Evolutionary conservation across 2,113 vertebrate species (phyloP), one percentile per base, ranked within the genome.

Genomic region (Varanus salvator): DNA sequence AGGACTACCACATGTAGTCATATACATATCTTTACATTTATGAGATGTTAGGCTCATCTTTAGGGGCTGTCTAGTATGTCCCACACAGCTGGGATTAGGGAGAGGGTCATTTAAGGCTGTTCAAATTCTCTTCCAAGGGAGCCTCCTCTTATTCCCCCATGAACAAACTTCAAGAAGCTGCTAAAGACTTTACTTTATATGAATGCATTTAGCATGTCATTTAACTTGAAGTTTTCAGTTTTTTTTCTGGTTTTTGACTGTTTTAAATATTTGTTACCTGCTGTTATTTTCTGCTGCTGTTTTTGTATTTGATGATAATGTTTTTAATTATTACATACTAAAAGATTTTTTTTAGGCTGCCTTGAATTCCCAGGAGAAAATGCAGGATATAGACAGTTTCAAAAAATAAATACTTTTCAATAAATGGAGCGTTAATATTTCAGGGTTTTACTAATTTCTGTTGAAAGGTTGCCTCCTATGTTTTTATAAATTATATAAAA

Each of bases 381-480:
- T 50, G 60, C 60, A 64, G 60, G 60, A 0, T 54, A 85, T 52
- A 54, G 8, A 31, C 31, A n/a, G 11, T 54, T 72, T 52, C 19
- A 85, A 85, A 11, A 85, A 21, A 54, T 11, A 31, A 72, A 3
- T 19, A 21, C 17, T 14, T 64, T 64, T 64, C 17, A 84, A 27
- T 77, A 44, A 77, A 48, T n/a, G 91, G 85, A 92, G 94, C 93
- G 89, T 94, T 94, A 83, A 88, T 90, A 94, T 95, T 93, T 95
- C 91, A 93, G 90, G 92, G 93, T 93, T 95, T 94, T 93, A 90
- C 92, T 93, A 92, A 71, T 71, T 96, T 92, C 93, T 95, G 90
- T 93, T 94, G 91, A 93, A 95, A 93, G 80, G 89, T 93, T 94
- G 86, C 91, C 91, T 94, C 85, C 93, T 94, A 91, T 93, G 91